A percentile compares a stretch with the other conserved stretches of the same genome.
Conservation (phyloP, 2,888 invertebrate genomes). For the Lypha dubia region DNA sequence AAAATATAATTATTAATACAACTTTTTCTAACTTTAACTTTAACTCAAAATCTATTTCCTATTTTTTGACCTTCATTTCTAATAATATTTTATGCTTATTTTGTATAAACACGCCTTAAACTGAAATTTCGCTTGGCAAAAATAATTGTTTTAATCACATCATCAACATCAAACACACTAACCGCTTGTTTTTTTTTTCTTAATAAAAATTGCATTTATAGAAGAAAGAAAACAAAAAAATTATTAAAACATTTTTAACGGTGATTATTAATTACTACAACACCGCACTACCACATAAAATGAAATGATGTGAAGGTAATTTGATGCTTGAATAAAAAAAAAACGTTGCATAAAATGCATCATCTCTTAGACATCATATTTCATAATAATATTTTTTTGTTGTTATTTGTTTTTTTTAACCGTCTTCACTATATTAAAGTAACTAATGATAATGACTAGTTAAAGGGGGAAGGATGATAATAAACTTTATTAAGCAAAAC, state of each 20-base stretch:
- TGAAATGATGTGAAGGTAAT: constrained; percentile 70
- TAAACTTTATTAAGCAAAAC: no score
- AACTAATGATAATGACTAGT: constrained; percentile 32
- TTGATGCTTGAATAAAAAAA: constrained; percentile 45
- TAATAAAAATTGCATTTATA: constrained; percentile 35
- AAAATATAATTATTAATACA: not conserved
- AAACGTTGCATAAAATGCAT: constrained; percentile 51
- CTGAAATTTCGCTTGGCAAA: constrained; percentile 1
- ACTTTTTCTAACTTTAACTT: not conserved
- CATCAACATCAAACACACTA: constrained; percentile 36
- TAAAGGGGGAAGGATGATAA: constrained; percentile 17
- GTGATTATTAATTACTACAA: constrained; percentile 64
- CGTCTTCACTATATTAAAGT: constrained; percentile 18
- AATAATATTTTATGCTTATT: constrained; percentile 23
- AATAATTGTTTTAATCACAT: constrained; percentile 13
- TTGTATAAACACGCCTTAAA: constrained; percentile 11
- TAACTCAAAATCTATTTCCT: constrained; percentile 37
- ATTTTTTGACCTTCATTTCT: constrained; percentile 22
- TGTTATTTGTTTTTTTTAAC: no score
- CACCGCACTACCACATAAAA: constrained; percentile 35
- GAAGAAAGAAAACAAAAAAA: constrained; percentile 15
- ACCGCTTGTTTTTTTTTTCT: constrained; percentile 27
- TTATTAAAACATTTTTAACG: constrained; percentile 64
- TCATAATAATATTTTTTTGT: constrained; percentile 54
- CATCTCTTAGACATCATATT: constrained; percentile 67